Base-by-base conservation (phyloP, 2,113 vertebrate species). In the Brienomyrus longianalis region DNA sequence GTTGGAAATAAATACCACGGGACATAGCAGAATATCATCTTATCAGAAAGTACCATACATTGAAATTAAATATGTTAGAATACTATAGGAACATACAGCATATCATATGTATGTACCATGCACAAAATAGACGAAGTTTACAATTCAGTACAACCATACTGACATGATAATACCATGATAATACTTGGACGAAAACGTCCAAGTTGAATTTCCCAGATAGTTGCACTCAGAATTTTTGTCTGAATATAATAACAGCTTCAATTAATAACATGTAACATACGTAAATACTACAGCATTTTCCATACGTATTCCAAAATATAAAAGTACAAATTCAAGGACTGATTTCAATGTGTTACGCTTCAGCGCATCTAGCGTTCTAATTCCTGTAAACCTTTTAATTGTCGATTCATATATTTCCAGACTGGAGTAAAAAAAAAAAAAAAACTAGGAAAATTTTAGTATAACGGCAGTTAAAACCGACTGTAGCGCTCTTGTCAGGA, bases 401-500 rank as follows among this genome's bases (percentile, higher is more conserved):
- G 80, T 23, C 86, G 83, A 89, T 91, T 91, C 86, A 80, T 87
- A 70, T 88, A 89, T 89, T 91, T 88, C 21, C 52, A 90, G 59
- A 19, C 50, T 89, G 19, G 52, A 91, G 52, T 47, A 43, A 62
- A 86, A 88, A 91, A 91, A 90, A 91, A 50, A 51, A 89, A 91
- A 91, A 89, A 90, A 62, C 27, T 84, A 88, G 89, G 91, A 91
- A 89, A 91, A 89, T 83, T 90, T 91, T 87, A 88, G 48, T 85
- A 86, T 83, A 88, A 74, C 86, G 51, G 90, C 88, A 48, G 89
- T 89, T 89, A 86, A 90, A 77, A 83, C 15, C 35, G 85, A 91
- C 92, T 92, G 90, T 87, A 62, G 89, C 66, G 70, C 88, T 87
- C 88, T 91, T 92, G 89, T 92, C 91, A 47, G 89, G 48, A 35